Evolutionary conservation across 2,888 invertebrate genomes (phyloP).

Genomic region (Drosophila yooni): DNA sequence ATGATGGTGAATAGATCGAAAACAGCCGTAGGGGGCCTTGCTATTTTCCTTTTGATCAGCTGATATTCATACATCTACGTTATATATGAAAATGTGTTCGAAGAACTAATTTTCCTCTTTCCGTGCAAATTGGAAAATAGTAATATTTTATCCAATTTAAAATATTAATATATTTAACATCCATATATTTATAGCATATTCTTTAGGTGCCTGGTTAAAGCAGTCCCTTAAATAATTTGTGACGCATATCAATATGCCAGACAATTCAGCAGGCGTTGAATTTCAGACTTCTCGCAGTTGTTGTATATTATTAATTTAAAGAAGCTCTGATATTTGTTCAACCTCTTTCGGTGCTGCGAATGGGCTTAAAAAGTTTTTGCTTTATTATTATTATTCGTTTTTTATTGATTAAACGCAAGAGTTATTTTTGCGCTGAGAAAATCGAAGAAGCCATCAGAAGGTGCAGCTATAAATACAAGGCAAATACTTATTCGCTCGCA

Average conservation of each 20-base stretch:
- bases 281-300: slow-evolving; percentile 1
- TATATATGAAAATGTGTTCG: neutral
- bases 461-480: slow-evolving; percentile 52
- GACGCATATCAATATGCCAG: neutral
- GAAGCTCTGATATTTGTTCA: slow-evolving; percentile 8
- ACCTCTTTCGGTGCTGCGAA: slow-evolving; percentile 3
- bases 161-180: neutral
- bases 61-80: neutral
- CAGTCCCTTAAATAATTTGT: slow-evolving; percentile 1
- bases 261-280: neutral
- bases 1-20: too few relatives aligned
- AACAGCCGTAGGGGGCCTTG: neutral
- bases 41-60: neutral
- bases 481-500: slow-evolving; percentile 38
- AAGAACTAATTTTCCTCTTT: neutral
- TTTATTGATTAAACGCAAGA: slow-evolving; percentile 53
- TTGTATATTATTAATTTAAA: slow-evolving; percentile 21
- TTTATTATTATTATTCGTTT: slow-evolving; percentile 16
- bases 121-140: neutral
- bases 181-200: neutral
- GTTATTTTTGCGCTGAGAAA: slow-evolving; percentile 43
- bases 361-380: slow-evolving; percentile 7
- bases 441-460: slow-evolving; percentile 29
- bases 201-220: neutral
- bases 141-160: neutral